These are phyloP conservation scores for Epinotia brunnichana DNA, from an alignment of 2,888 invertebrate species.

Conservation along the genomic window DNA sequence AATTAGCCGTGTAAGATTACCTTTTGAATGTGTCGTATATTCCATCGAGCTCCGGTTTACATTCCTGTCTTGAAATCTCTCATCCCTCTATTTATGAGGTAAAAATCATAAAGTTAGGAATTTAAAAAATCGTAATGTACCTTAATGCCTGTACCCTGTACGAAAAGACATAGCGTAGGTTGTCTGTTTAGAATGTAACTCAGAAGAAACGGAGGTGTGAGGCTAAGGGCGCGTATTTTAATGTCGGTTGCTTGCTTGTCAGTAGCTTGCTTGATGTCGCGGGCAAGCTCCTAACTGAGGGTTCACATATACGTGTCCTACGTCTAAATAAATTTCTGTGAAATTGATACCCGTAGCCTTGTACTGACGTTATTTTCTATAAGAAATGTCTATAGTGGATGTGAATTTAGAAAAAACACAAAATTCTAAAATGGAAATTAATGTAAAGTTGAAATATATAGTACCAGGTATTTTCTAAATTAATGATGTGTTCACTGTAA, in stretches of 20 bases:
- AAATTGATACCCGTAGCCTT: slow-evolving; percentile 34
- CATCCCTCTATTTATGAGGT: slow-evolving; percentile 25
- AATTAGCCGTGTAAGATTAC: slow-evolving; percentile 20
- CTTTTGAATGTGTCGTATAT: slow-evolving; percentile 44
- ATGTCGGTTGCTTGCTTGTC: not conserved
- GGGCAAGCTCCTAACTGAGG: not conserved
- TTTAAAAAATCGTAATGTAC: slow-evolving; percentile 45
- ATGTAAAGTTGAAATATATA: slow-evolving; percentile 18
- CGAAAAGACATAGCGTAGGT: slow-evolving; percentile 31
- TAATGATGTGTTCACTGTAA: slow-evolving; percentile 78
- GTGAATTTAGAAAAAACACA: slow-evolving; percentile 27
- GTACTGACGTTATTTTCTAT: slow-evolving; percentile 39
- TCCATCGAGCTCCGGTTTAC: slow-evolving; percentile 46
- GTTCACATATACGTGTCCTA: not conserved
- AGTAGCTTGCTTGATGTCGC: not conserved
- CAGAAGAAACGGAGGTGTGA: slow-evolving; percentile 15
- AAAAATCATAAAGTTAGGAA: slow-evolving; percentile 45
- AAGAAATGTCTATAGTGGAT: slow-evolving; percentile 26
- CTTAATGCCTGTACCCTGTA: slow-evolving; percentile 26
- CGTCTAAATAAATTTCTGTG: slow-evolving; percentile 33
- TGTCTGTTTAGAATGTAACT: slow-evolving; percentile 29
- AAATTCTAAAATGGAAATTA: slow-evolving; percentile 37
- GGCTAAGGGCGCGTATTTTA: not conserved
- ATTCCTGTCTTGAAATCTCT: slow-evolving; percentile 36
- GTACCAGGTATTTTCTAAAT: slow-evolving; percentile 62